Conservation (phyloP, 2,888 invertebrate species). For the Lordiphosa fenestrarum region DNA sequence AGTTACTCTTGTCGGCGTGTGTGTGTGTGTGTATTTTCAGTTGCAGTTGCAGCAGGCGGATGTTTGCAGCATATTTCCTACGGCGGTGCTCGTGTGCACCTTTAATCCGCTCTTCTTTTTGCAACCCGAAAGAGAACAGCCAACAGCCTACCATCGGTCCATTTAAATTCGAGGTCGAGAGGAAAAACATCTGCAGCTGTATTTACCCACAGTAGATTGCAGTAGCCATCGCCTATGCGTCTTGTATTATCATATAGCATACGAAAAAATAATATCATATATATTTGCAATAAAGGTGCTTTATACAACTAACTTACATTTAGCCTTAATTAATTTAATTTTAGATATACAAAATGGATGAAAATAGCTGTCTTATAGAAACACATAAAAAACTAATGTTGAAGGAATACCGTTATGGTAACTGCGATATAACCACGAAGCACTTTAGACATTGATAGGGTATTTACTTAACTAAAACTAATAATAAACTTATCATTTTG, state of each 20-base stretch:
- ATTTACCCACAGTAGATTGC: constrained; percentile 56
- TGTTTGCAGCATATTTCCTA: constrained; percentile 75
- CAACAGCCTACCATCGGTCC: constrained; percentile 53
- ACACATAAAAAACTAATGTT: too few relatives aligned
- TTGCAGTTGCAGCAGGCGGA: constrained; percentile 79
- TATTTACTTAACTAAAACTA: too few relatives aligned
- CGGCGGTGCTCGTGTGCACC: constrained; percentile 72
- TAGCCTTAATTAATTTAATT: too few relatives aligned
- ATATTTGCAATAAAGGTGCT: too few relatives aligned
- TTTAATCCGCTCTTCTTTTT: constrained; percentile 73
- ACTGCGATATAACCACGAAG: too few relatives aligned
- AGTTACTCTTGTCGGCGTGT: constrained; percentile 26
- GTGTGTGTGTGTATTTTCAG: constrained; percentile 70
- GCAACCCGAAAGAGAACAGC: constrained; percentile 42
- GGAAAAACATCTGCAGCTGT: constrained; percentile 67
- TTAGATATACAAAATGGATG: too few relatives aligned
- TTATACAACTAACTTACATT: too few relatives aligned
- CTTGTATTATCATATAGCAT: constrained; percentile 5
- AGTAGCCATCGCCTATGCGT: constrained; percentile 8
- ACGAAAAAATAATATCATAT: not conserved
- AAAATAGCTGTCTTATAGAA: too few relatives aligned
- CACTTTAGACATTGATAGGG: too few relatives aligned
- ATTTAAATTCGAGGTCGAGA: constrained; percentile 62
- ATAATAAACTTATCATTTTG: too few relatives aligned
- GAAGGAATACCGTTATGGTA: too few relatives aligned